Evolutionary conservation across 2,888 invertebrate species (phyloP).

Genomic region (Muschampia plurimacula): DNA sequence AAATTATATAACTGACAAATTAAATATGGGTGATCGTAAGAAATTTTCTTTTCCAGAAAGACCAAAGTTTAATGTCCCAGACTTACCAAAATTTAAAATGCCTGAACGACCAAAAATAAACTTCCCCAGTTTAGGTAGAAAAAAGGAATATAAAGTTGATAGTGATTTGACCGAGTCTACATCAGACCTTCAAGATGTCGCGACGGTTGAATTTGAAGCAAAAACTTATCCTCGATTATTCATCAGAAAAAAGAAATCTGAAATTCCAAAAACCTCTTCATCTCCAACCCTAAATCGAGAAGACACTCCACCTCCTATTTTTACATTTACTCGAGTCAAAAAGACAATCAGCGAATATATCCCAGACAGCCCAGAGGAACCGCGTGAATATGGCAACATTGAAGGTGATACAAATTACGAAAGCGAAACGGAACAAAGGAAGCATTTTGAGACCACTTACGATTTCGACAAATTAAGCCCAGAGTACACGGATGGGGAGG

Average conservation of each 20-base stretch:
- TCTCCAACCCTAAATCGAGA: constrained; percentile 82
- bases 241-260: constrained; percentile 75
- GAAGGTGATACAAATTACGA: constrained; percentile 60
- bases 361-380: constrained; percentile 73
- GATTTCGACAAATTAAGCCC: constrained; percentile 86
- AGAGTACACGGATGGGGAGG: constrained; percentile 84
- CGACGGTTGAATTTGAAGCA: constrained; percentile 89
- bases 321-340: constrained; percentile 88
- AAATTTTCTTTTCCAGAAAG: constrained; percentile 87
- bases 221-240: constrained; percentile 92
- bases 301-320: constrained; percentile 87
- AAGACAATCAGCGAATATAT: constrained; percentile 79
- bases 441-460: constrained; percentile 70
- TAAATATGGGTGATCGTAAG: constrained; percentile 85
- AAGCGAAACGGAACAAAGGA: constrained; percentile 70
- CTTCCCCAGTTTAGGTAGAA: constrained; percentile 87
- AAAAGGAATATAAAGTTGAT: constrained; percentile 73
- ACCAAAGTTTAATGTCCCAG: constrained; percentile 82
- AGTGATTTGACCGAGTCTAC: constrained; percentile 70
- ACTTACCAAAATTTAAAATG: constrained; percentile 84
- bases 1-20: constrained; percentile 81
- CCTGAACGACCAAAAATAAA: constrained; percentile 87
- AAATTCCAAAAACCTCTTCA: constrained; percentile 80
- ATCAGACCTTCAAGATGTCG: constrained; percentile 71
- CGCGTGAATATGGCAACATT: constrained; percentile 80